Evolutionary conservation across 2,113 vertebrate genomes (phyloP).

Genomic region (Ammospiza nelsoni): DNA sequence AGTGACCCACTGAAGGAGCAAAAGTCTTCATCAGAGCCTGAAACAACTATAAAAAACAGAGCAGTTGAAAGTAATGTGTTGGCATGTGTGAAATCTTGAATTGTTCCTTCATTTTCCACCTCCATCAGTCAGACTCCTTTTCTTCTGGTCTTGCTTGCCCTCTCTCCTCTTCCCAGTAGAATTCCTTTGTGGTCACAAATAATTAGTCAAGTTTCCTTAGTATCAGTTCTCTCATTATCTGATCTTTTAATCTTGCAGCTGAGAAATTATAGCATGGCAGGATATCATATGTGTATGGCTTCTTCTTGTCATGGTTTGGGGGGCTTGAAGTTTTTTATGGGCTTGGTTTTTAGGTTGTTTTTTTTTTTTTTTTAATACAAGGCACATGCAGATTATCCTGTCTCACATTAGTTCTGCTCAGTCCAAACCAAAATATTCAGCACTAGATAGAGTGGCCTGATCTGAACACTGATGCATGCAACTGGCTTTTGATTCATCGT

Average conservation of each 20-base stretch:
- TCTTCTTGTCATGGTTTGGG: neutral
- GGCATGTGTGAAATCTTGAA: neutral
- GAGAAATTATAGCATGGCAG: neutral
- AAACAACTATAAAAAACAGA: neutral
- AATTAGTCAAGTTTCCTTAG: neutral
- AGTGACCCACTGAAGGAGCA: neutral
- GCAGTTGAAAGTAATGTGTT: neutral
- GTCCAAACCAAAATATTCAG: neutral
- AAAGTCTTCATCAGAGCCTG: neutral
- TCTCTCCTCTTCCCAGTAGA: neutral
- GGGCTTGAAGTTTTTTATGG: neutral
- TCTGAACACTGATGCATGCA: neutral
- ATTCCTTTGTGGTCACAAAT: neutral
- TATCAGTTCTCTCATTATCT: neutral
- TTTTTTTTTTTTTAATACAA: neutral
- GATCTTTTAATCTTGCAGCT: neutral
- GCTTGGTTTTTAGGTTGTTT: accelerated
- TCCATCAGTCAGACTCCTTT: neutral
- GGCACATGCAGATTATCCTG: neutral
- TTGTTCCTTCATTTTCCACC: neutral
- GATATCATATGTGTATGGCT: accelerated
- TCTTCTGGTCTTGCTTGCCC: neutral
- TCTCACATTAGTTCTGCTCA: neutral
- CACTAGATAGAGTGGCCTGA: neutral
- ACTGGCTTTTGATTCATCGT: neutral